These are phyloP conservation scores for Torymus texanus DNA, from an alignment of 2,888 invertebrate species.

Conservation along the genomic window DNA sequence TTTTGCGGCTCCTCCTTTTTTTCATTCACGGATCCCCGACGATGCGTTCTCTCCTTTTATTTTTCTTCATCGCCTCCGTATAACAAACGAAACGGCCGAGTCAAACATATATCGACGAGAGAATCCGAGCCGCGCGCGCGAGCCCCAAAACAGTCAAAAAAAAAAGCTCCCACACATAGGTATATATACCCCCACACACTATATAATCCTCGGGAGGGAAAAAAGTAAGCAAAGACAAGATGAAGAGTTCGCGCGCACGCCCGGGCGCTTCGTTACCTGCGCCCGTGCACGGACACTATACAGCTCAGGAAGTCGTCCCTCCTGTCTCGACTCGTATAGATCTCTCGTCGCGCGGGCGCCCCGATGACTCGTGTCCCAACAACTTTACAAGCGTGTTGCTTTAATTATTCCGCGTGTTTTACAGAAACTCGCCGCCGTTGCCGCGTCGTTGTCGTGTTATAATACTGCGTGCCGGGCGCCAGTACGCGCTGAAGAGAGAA, in stretches of 20 bases:
- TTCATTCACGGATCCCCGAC: not conserved
- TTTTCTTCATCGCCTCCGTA: not conserved
- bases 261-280: conserved; percentile 40
- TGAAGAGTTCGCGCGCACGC: conserved; percentile 28
- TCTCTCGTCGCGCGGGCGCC: conserved; percentile 6
- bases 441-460: conserved; percentile 20
- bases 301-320: conserved; percentile 44
- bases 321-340: conserved; percentile 35
- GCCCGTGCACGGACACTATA: conserved; percentile 33
- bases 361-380: conserved; percentile 34
- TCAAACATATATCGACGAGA: conserved; percentile 8
- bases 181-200: not conserved
- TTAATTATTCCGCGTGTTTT: conserved; percentile 57
- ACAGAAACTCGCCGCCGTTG: conserved; percentile 49
- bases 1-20: no score
- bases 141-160: not conserved
- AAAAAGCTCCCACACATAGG: not conserved
- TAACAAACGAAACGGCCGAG: conserved; percentile 9
- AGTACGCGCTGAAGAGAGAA: not conserved
- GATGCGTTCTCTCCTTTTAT: not conserved
- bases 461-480: conserved; percentile 40
- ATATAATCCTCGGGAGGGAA: not conserved
- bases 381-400: conserved; percentile 57
- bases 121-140: conserved; percentile 3
- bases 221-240: conserved; percentile 17